Conservation (phyloP, 2,797 vertebrate species). For the Cercopithecus diana region DNA sequence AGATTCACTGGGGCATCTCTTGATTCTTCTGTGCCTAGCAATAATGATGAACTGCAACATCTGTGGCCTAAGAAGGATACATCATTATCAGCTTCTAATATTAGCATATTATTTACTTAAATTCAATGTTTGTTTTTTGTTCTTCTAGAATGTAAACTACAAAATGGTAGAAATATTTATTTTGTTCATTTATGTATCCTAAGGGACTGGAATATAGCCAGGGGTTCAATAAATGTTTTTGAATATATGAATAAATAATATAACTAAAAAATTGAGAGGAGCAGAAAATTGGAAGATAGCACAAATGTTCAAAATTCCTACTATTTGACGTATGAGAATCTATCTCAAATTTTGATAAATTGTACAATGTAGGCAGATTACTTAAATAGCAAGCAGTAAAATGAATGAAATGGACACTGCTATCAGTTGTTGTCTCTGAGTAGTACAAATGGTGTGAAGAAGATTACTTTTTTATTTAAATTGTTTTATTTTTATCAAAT, state of each 20-base stretch:
- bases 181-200: background rate
- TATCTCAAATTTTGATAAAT: background rate
- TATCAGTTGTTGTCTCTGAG: background rate
- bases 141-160: background rate
- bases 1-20: background rate
- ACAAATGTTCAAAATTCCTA: background rate
- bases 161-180: background rate
- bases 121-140: background rate
- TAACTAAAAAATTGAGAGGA: background rate
- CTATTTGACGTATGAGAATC: background rate
- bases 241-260: background rate
- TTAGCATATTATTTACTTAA: background rate
- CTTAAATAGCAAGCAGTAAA: background rate
- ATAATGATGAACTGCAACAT: background rate
- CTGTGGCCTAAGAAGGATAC: background rate
- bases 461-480: background rate
- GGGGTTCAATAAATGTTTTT: background rate
- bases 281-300: background rate
- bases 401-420: background rate
- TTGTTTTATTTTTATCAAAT: constrained; percentile 3
- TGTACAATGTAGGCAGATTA: background rate
- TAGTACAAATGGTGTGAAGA: background rate
- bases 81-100: background rate
- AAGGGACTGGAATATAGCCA: background rate
- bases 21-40: background rate